These are phyloP conservation scores for Procavia capensis DNA, from an alignment of 2,113 vertebrate genomes.

Conservation along the genomic window DNA sequence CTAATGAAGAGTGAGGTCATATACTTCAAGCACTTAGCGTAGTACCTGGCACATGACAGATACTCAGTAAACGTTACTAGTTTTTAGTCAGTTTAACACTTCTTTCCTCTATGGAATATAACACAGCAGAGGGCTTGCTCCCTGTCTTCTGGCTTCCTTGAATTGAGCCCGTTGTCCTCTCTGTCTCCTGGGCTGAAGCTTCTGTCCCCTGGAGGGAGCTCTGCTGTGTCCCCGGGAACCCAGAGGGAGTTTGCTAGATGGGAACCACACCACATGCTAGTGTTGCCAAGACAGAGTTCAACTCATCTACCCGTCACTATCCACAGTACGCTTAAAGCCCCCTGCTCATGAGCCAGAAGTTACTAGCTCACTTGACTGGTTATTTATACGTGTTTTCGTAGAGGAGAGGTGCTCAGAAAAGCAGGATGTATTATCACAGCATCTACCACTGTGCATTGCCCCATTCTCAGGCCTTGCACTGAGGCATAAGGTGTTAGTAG, in stretches of 20 bases:
- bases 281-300: background rate
- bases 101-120: background rate
- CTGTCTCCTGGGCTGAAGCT: background rate
- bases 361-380: fast-evolving
- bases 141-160: background rate
- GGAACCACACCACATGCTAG: background rate
- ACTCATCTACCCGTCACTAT: background rate
- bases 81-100: background rate
- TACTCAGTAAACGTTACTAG: background rate
- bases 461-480: background rate
- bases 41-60: background rate
- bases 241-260: background rate
- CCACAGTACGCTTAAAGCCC: background rate
- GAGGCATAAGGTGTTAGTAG: background rate
- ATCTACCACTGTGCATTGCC: background rate
- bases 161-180: background rate
- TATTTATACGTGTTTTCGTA: background rate
- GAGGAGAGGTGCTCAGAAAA: background rate
- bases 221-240: background rate
- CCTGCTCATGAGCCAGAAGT: background rate
- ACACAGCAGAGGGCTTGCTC: background rate
- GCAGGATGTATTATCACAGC: background rate
- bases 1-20: background rate
- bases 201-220: background rate
- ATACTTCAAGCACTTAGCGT: background rate